Conservation (phyloP, 1,140 invertebrate genomes). For the Apis laboriosa region DNA sequence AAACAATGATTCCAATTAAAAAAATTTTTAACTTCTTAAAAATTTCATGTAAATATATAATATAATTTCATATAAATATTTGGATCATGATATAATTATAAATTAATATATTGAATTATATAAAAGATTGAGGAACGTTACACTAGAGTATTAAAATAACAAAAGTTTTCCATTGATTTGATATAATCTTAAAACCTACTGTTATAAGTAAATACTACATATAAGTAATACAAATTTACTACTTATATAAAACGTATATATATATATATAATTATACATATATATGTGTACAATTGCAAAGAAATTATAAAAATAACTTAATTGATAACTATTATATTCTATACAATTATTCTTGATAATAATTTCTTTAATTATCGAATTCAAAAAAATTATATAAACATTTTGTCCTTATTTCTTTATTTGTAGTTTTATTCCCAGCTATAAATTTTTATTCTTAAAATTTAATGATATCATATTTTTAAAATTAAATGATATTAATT, state of each 20-base stretch:
- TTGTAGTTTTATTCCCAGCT: not conserved
- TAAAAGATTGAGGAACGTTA: too few species aligned
- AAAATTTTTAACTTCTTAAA: too few species aligned
- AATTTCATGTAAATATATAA: too few species aligned
- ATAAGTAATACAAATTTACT: not conserved
- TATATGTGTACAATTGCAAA: not conserved
- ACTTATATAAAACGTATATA: not conserved
- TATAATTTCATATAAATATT: too few species aligned
- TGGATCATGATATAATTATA: too few species aligned
- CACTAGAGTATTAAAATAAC: not conserved
- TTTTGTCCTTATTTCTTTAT: not conserved
- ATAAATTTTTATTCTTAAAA: not conserved
- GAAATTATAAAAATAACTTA: constrained; percentile 7
- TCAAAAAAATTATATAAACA: not conserved
- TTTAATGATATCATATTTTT: not conserved
- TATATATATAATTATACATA: not conserved
- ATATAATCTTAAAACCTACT: not conserved
- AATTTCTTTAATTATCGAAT: not conserved
- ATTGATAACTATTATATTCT: not conserved
- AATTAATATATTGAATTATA: too few species aligned
- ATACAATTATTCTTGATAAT: not conserved
- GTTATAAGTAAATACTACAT: not conserved
- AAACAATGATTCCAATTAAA: too few species aligned
- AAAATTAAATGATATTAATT: not conserved
- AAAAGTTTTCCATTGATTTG: not conserved